Base-by-base conservation (phyloP, 2,888 invertebrate species). In the Poecilobothrus nobilitatus region DNA sequence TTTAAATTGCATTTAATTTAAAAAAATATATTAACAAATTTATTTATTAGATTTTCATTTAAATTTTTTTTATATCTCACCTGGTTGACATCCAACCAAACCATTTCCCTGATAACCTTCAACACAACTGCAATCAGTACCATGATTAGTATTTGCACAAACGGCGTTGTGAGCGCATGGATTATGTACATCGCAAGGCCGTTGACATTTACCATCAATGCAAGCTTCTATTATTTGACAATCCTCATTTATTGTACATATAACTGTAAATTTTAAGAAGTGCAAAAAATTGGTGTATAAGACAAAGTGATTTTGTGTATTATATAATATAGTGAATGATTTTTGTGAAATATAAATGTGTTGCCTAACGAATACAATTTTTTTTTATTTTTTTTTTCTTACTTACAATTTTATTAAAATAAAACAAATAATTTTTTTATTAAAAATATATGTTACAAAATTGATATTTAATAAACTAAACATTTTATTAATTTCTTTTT, bases 91-190 rank as follows among this genome's bases (percentile, higher is more conserved):
- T 76, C 90, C 89, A 66, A 91, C 86, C 76, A 90, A 91, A 76
- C 92, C 93, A 77, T 94, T 92, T 78, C 95, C 95, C 81, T 92
- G 90, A 81, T 87, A 94, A 73, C 92, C 93, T 81, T 93, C 91
- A 65, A 87, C 85, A 78, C 94, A 94, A 79, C 89, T 91, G 81
- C 94, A 94, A 77, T 92, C 92, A 33, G 91, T 89, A 73, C 89
- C 91, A 78, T 94, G 94, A 76, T 93, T 92, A 68, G 91, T 91
- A 82, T 94, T 94, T 82, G 92, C 88, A 83, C 95, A 95, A 73
- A 91, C 87, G 69, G 94, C 92, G 79, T 93, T 89, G 75, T 87
- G 86, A 74, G 88, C 88, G 79, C 95, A 95, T 68, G 94, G 94
- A 79, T 93, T 91, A 79, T 89, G 89, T 76, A 91, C 86, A 78